Evolutionary conservation across 1,140 invertebrate genomes (phyloP).

Genomic region (Drosophila arawakana): DNA sequence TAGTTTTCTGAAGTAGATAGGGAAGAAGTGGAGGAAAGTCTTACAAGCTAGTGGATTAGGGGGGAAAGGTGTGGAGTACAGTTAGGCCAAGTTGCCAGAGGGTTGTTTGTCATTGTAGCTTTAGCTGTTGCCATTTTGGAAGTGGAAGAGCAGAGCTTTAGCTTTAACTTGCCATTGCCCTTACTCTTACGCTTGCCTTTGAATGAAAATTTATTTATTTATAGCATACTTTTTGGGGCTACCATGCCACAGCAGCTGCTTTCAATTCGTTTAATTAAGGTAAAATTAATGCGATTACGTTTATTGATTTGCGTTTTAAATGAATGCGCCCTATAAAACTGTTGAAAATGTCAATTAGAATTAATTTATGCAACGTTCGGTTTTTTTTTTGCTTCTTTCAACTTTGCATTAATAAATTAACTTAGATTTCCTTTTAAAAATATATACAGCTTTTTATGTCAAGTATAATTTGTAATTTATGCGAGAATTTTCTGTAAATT

Average conservation of each 20-base stretch:
- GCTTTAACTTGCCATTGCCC: constrained; percentile 37
- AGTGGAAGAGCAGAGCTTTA: constrained; percentile 1
- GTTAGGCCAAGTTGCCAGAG: constrained; percentile 22
- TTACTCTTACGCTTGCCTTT: background rate
- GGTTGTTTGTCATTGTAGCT: constrained; percentile 44
- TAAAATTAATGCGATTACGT: constrained; percentile 60
- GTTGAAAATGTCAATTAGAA: constrained; percentile 68
- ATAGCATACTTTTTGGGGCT: constrained; percentile 45
- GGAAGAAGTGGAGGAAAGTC: background rate
- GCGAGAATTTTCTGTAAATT: constrained; percentile 4
- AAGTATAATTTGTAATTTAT: constrained; percentile 23
- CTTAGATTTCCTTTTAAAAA: constrained; percentile 26
- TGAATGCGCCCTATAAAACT: constrained; percentile 36
- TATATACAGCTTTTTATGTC: constrained; percentile 20
- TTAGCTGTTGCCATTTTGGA: constrained; percentile 3
- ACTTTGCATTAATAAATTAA: constrained; percentile 48
- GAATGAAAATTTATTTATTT: constrained; percentile 44
- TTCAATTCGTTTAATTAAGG: constrained; percentile 55
- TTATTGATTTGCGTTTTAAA: constrained; percentile 56
- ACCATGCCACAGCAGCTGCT: constrained; percentile 34
- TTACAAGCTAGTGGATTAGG: background rate
- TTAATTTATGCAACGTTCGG: constrained; percentile 48
- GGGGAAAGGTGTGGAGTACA: constrained; percentile 21
- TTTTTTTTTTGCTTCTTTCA: constrained; percentile 20
- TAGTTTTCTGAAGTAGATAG: constrained; percentile 5